phyloP scores from a whole-genome alignment of 2,113 vertebrate genomes.

The Rhinichthys klamathensis region DNA sequence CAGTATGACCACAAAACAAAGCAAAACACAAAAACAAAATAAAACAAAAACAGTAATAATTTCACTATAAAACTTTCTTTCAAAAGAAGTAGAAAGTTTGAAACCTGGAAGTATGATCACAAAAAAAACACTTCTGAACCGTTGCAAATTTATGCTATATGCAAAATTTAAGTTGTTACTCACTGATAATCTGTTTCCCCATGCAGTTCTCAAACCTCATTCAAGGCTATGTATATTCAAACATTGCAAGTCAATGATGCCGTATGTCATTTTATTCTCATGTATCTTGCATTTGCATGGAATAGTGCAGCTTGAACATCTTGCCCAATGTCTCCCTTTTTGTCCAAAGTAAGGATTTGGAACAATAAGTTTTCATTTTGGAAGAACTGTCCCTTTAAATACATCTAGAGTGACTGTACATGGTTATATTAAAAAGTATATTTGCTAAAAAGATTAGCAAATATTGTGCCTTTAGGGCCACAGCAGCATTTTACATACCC shows the following conservation, averaged over 20 bases:
- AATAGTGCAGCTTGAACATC: neutral
- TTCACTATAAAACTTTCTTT: neutral
- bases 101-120: neutral
- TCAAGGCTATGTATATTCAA: neutral
- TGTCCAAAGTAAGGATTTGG: neutral
- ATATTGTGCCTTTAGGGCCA: neutral
- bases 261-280: neutral
- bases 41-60: neutral
- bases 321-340: neutral
- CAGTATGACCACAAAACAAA: neutral
- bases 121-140: neutral
- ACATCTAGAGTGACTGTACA: neutral
- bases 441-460: neutral
- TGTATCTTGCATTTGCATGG: neutral
- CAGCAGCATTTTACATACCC: neutral
- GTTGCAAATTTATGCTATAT: neutral
- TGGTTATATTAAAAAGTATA: too few species aligned
- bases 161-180: neutral
- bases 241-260: neutral
- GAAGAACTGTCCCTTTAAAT: neutral
- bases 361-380: neutral
- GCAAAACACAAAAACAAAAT: neutral
- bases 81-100: neutral
- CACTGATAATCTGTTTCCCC: neutral
- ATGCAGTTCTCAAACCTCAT: neutral